phyloP scores from a whole-genome alignment of 2,113 vertebrate species.

The Pavo muticus region DNA sequence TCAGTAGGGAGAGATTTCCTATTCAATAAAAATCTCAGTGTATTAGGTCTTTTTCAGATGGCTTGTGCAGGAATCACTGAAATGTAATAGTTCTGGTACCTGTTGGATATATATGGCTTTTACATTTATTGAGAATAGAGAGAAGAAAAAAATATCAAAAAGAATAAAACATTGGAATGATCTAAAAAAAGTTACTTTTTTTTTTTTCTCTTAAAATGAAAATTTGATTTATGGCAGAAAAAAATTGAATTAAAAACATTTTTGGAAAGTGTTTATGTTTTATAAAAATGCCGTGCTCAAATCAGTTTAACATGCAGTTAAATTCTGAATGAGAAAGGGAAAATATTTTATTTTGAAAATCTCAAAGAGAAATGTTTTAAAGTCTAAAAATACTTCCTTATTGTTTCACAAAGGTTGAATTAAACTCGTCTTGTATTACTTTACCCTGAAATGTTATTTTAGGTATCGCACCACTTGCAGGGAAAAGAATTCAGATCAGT shows the following conservation, averaged over 20 bases:
- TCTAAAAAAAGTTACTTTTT: background rate
- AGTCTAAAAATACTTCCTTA: background rate
- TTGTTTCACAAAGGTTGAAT: background rate
- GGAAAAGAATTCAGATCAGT: background rate
- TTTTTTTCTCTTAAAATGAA: background rate
- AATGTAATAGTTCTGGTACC: background rate
- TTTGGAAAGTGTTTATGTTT: background rate
- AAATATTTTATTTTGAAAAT: background rate
- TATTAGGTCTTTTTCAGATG: background rate
- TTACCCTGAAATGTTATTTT: background rate
- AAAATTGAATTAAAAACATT: background rate
- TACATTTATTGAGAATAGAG: background rate
- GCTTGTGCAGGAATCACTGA: background rate
- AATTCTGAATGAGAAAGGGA: background rate
- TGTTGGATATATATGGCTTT: background rate
- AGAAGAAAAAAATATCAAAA: background rate
- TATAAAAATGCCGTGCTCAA: background rate
- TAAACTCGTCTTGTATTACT: background rate
- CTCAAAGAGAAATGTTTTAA: background rate
- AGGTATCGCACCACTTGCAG: background rate
- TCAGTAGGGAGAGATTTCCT: background rate
- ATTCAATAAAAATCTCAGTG: background rate
- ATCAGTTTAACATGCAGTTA: background rate
- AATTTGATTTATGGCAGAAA: background rate
- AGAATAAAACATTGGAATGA: background rate